These are phyloP conservation scores for Jacana jacana DNA, from an alignment of 2,113 vertebrate species.

Conservation along the genomic window DNA sequence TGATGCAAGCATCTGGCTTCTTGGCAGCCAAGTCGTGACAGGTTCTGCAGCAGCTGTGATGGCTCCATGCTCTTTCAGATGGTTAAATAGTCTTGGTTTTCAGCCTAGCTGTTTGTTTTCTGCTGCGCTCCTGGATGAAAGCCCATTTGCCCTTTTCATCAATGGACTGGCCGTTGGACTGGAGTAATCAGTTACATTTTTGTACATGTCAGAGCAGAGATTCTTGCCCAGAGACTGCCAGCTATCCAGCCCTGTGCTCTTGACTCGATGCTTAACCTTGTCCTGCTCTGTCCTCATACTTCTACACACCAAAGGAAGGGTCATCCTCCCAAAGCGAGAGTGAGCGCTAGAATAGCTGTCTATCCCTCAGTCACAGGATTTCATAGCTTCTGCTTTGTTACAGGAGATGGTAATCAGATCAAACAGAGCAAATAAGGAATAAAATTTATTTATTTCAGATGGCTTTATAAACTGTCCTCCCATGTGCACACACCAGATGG, in stretches of 20 bases:
- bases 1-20: constrained; percentile 61
- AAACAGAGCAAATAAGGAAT: background rate
- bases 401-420: background rate
- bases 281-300: background rate
- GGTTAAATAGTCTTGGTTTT: constrained; percentile 67
- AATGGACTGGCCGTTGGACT: constrained; percentile 22
- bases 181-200: constrained; percentile 24
- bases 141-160: constrained; percentile 58
- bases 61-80: constrained; percentile 59
- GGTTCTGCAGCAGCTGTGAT: constrained; percentile 69
- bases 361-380: background rate
- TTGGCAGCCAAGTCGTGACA: constrained; percentile 69
- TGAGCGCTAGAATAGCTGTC: background rate
- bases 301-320: background rate
- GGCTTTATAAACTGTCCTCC: constrained; percentile 18
- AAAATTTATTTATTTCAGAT: constrained; percentile 46
- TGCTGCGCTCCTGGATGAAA: constrained; percentile 41
- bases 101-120: constrained; percentile 46
- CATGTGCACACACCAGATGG: background rate
- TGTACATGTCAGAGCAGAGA: constrained; percentile 23
- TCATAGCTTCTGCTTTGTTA: background rate
- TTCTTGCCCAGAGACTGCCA: background rate
- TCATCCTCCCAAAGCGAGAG: background rate
- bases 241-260: background rate
- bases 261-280: background rate